These are phyloP conservation scores for Amphilophus citrinellus DNA, from an alignment of 2,113 vertebrate genomes.

Conservation along the genomic window DNA sequence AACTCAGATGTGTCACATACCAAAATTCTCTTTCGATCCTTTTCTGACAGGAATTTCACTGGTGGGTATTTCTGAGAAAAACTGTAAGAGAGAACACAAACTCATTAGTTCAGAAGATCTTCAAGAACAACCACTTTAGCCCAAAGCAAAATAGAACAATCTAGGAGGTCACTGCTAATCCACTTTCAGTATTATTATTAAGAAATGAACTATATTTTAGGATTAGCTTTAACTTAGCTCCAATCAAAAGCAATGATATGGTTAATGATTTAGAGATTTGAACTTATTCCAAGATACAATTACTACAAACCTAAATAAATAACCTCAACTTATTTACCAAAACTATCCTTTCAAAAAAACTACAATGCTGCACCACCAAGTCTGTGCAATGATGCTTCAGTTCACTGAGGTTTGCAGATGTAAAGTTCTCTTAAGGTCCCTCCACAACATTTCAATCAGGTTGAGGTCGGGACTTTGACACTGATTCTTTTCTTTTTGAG, in stretches of 20 bases:
- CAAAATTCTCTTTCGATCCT: conserved; percentile 98
- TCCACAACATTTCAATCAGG: neutral
- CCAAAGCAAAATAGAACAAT: neutral
- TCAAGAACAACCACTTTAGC: neutral
- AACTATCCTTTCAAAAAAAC: neutral
- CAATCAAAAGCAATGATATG: neutral
- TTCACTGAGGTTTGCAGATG: neutral
- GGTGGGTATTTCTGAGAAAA: conserved; percentile 98
- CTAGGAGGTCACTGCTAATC: neutral
- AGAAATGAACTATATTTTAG: neutral
- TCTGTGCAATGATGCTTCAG: neutral
- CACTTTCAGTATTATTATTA: neutral
- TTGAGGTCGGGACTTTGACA: neutral
- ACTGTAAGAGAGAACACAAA: conserved; percentile 74
- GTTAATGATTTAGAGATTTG: neutral
- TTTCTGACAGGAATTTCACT: conserved; percentile 98
- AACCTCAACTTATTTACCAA: neutral
- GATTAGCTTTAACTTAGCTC: neutral
- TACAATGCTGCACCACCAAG: neutral
- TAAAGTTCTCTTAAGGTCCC: neutral
- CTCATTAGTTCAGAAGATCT: neutral
- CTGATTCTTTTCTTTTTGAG: neutral
- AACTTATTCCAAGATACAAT: neutral
- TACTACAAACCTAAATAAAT: neutral
- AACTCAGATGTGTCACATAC: conserved; percentile 79